Base-by-base conservation (phyloP, 2,888 invertebrate species). In the Darwinula stevensoni region DNA sequence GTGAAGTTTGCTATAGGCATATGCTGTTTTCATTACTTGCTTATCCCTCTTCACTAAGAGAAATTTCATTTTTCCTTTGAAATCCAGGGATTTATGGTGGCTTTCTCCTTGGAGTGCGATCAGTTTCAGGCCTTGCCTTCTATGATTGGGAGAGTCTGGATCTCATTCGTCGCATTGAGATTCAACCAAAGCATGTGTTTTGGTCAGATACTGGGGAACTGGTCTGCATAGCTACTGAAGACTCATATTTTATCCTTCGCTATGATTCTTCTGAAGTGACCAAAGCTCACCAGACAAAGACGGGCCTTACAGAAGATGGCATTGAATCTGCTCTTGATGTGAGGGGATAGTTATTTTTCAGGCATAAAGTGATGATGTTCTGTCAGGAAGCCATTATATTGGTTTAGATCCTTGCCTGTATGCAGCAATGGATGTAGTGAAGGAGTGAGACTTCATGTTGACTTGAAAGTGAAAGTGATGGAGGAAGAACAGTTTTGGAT, bases 141-240 rank as follows among this genome's bases (percentile, higher is more conserved):
- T 97, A 84, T 47, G 94, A 97, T 47, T 97, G 97, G 97, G 94
- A 99, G 44, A 66, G 71, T 11, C 54, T 82, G 37, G 78, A 80
- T 39, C 57, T 99, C 32, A 63, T 97, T 22, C 64, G 97, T 36
- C 67, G 94, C 30, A 94, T 97, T 45, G 97, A 97, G 57, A 91
- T 94, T 42, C 80, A 76, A 52, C 88, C 84, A 2, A 66, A 64
- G 40, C 71, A 76, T 47, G 75, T 97, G 15, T 84, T 73, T 49
- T 97, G 97, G 97, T 80, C 86, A 22, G 97, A 97, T 52, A 75
- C 70, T 47, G 88, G 91, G 3, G 73, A 72, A 43, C 57, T 94
- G 30, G 75, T 91, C 11, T 84, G 86, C 44, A 62, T 97, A 29
- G 84, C 88, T 1, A 80, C 88, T 0, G 84, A 94, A 40, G 88